These are phyloP conservation scores for Macrotus californicus DNA, from an alignment of 2,113 vertebrate genomes.

Conservation along the genomic window DNA sequence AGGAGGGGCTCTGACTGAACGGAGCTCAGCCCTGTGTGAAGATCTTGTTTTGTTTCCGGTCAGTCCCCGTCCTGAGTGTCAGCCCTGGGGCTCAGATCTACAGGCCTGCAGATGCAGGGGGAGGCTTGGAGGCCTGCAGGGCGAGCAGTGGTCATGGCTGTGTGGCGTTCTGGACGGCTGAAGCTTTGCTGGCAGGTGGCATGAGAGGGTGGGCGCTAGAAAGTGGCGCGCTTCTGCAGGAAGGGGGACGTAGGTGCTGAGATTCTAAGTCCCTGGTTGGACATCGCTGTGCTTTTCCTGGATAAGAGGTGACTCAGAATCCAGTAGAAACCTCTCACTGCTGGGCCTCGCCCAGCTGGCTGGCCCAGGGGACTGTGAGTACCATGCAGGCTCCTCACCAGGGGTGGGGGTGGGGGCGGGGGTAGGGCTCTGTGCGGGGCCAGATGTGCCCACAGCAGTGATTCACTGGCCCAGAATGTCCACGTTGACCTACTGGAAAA, in stretches of 20 bases:
- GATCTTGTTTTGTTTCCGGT: neutral
- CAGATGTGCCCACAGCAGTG: neutral
- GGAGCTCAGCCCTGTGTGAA: neutral
- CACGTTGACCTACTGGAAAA: neutral
- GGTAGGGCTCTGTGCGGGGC: too few relatives aligned
- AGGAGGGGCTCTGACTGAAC: rapidly evolving
- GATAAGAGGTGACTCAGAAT: neutral
- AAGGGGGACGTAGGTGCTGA: neutral
- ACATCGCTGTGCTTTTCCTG: neutral
- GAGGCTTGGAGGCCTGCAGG: rapidly evolving
- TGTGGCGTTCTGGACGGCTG: neutral
- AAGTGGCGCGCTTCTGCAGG: neutral
- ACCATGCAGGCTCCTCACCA: rapidly evolving
- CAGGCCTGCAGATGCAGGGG: rapidly evolving
- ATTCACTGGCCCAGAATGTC: neutral
- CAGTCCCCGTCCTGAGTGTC: rapidly evolving
- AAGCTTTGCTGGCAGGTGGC: neutral
- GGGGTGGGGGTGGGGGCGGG: rapidly evolving
- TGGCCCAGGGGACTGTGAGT: rapidly evolving
- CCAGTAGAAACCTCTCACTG: rapidly evolving
- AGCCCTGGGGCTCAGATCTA: neutral
- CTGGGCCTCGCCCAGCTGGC: neutral
- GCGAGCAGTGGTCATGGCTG: rapidly evolving
- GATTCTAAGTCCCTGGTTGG: neutral
- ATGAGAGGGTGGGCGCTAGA: rapidly evolving